Percentiles rank a stretch among this genome's conserved stretches.
Evolutionary conservation across 1,140 invertebrate species (phyloP).

Genomic region (Fopius arisanus): DNA sequence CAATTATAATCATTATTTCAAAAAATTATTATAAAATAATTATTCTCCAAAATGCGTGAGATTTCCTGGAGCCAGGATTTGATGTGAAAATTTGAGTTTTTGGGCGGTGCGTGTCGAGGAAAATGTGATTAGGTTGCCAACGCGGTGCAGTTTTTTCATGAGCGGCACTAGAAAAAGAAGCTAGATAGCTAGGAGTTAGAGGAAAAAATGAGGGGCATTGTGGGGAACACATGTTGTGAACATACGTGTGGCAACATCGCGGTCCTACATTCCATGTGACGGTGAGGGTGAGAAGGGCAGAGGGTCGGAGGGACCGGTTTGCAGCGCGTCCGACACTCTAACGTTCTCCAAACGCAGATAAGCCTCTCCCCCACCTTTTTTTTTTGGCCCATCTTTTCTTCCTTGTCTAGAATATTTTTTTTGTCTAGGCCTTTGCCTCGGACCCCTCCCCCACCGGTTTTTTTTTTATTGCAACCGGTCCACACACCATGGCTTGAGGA

Average conservation of each 20-base stretch:
- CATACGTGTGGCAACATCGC: conserved; percentile 37
- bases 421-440: conserved; percentile 30
- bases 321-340: conserved; percentile 27
- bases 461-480: conserved; percentile 44
- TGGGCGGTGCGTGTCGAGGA: too few species aligned
- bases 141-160: conserved; percentile 9
- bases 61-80: too few species aligned
- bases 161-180: neutral
- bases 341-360: conserved; percentile 34
- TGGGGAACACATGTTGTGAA: conserved; percentile 31
- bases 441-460: conserved; percentile 16
- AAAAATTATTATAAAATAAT: too few species aligned
- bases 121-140: neutral
- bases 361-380: conserved; percentile 21
- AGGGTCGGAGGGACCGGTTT: conserved; percentile 31
- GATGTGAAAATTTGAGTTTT: too few species aligned
- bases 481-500: conserved; percentile 28
- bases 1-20: too few species aligned
- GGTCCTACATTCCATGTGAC: conserved; percentile 34
- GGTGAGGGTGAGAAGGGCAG: conserved; percentile 12
- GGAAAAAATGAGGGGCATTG: conserved; percentile 14
- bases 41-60: too few species aligned
- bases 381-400: conserved; percentile 18
- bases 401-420: conserved; percentile 34
- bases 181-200: neutral